Evolutionary conservation across 2,113 vertebrate genomes (phyloP).

Genomic region (rat (Rattus norvegicus)): GRCr8 NC_086024.1:79114001-79114500

Average conservation of each 20-base stretch:
- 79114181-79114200: background rate
- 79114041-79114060: slow-evolving; percentile 45
- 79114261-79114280: background rate
- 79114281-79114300: background rate
- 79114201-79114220: background rate
- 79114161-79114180: background rate
- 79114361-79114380: background rate
- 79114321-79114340: background rate
- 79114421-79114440: slow-evolving; percentile 50
- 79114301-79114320: background rate
- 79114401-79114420: slow-evolving; percentile 49
- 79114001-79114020: slow-evolving; percentile 29
- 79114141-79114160: slow-evolving; percentile 11
- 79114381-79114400: background rate
- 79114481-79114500: slow-evolving; percentile 20
- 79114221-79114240: slow-evolving; percentile 23
- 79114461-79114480: slow-evolving; percentile 48
- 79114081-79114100: slow-evolving; percentile 6
- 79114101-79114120: slow-evolving; percentile 44
- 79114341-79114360: background rate
- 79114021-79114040: slow-evolving; percentile 46
- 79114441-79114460: slow-evolving; percentile 41
- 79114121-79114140: slow-evolving; percentile 49
- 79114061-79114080: slow-evolving; percentile 32
- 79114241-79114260: background rate